These are phyloP conservation scores for Macrosoma leucophasiata DNA, from an alignment of 2,888 invertebrate species.

Conservation along the genomic window DNA sequence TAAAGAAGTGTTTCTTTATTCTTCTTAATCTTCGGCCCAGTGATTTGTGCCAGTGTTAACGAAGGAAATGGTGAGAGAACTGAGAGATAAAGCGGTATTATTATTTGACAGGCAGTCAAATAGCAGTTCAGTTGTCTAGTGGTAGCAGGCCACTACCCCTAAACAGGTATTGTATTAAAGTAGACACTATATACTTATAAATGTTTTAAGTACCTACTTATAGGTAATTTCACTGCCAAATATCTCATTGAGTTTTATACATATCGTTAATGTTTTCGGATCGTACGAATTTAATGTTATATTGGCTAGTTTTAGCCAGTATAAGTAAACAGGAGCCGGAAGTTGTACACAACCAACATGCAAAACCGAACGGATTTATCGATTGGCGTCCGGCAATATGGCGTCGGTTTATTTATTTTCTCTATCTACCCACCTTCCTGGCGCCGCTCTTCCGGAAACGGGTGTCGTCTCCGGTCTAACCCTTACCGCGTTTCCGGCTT, in stretches of 20 bases:
- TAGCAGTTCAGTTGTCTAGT: too few relatives aligned
- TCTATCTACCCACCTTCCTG: slow-evolving; percentile 60
- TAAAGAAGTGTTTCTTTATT: too few relatives aligned
- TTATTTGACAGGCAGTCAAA: too few relatives aligned
- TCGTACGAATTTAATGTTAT: too few relatives aligned
- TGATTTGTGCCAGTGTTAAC: too few relatives aligned
- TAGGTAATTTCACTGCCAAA: not conserved
- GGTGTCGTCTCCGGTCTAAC: slow-evolving; percentile 71
- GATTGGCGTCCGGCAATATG: slow-evolving; percentile 67
- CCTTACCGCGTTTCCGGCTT: slow-evolving; percentile 73
- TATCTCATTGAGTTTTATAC: too few relatives aligned
- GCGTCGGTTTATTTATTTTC: slow-evolving; percentile 66
- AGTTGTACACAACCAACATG: slow-evolving; percentile 60
- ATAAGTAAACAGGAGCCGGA: slow-evolving; percentile 66
- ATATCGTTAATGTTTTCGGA: not conserved
- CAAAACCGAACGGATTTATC: slow-evolving; percentile 70
- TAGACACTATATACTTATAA: too few relatives aligned
- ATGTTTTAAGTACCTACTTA: not conserved
- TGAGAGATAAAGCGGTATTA: too few relatives aligned
- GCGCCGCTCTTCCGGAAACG: slow-evolving; percentile 72
- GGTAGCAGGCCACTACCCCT: too few relatives aligned
- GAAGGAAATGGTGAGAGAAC: too few relatives aligned
- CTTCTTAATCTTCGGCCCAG: too few relatives aligned
- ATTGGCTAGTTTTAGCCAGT: slow-evolving; percentile 10
- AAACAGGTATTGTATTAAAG: too few relatives aligned